Evolutionary conservation across 2,797 vertebrate species (phyloP).

Genomic region (Halcyon leucocephala): DNA sequence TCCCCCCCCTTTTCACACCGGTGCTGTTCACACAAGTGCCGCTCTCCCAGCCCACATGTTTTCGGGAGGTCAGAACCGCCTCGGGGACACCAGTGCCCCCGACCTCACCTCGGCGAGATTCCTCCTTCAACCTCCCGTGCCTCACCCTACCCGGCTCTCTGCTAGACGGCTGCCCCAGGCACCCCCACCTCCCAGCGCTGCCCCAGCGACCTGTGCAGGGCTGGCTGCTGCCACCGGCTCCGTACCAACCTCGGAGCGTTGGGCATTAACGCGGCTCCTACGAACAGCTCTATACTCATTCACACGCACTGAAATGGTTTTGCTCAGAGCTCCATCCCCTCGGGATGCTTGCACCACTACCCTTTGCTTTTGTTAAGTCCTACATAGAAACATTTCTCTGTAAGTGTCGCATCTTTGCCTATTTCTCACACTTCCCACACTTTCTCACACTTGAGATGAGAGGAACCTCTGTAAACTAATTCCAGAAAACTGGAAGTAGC

Average conservation of each 20-base stretch:
- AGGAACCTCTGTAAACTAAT: background rate
- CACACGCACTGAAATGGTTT: accelerated
- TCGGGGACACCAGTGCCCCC: accelerated
- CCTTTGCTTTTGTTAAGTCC: background rate
- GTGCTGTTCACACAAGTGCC: background rate
- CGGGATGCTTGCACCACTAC: accelerated
- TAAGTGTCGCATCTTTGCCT: background rate
- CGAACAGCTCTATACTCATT: background rate
- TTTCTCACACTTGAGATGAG: background rate
- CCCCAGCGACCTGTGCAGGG: accelerated
- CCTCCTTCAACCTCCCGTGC: background rate
- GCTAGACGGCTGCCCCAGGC: accelerated
- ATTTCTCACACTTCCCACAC: background rate
- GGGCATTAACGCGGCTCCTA: background rate
- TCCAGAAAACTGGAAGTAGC: background rate
- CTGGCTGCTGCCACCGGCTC: background rate
- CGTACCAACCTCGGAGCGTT: accelerated
- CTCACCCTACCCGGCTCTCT: background rate
- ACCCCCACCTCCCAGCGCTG: no score
- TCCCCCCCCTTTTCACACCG: background rate
- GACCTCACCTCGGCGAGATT: background rate
- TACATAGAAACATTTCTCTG: background rate
- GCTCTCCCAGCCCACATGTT: accelerated
- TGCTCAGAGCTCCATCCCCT: accelerated
- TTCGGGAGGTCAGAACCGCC: background rate